A percentile compares a stretch with the other conserved stretches of the same genome.
Evolutionary conservation across 2,888 invertebrate genomes (phyloP).

Genomic region (Netelia inedita): DNA sequence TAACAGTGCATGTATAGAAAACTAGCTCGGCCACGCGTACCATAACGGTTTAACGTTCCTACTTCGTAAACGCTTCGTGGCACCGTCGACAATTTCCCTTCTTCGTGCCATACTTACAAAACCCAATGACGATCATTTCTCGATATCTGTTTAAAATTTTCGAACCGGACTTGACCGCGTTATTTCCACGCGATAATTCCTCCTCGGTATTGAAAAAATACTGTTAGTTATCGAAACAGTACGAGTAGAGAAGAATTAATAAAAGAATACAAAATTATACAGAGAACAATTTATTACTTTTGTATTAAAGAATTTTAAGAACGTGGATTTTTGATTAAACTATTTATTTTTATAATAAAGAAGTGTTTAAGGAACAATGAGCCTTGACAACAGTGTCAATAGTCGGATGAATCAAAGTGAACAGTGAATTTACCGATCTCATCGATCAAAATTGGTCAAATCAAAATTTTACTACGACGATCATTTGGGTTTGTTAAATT

Average conservation of each 20-base stretch:
- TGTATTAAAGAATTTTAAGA: background rate
- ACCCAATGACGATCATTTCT: conserved; percentile 1
- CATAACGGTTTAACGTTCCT: conserved; percentile 54
- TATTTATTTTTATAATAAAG: background rate
- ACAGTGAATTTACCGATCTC: background rate
- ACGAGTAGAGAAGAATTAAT: background rate
- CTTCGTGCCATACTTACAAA: conserved; percentile 11
- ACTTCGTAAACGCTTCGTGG: conserved; percentile 13
- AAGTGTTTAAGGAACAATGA: background rate
- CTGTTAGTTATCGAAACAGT: background rate
- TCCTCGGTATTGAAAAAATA: background rate
- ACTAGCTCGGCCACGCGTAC: conserved; percentile 23
- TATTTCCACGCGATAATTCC: background rate
- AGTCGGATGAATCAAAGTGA: background rate
- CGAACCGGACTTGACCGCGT: background rate
- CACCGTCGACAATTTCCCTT: conserved; percentile 35
- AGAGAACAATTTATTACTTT: background rate
- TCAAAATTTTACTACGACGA: background rate
- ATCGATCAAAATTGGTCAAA: too few relatives aligned
- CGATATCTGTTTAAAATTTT: conserved; percentile 1
- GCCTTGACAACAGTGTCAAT: background rate
- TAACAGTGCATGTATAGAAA: conserved; percentile 26
- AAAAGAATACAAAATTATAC: background rate
- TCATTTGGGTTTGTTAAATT: too few relatives aligned
- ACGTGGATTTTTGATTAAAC: background rate